Evolutionary conservation across 2,888 invertebrate species (phyloP).

Genomic region (Sinhomidia bicolor): DNA sequence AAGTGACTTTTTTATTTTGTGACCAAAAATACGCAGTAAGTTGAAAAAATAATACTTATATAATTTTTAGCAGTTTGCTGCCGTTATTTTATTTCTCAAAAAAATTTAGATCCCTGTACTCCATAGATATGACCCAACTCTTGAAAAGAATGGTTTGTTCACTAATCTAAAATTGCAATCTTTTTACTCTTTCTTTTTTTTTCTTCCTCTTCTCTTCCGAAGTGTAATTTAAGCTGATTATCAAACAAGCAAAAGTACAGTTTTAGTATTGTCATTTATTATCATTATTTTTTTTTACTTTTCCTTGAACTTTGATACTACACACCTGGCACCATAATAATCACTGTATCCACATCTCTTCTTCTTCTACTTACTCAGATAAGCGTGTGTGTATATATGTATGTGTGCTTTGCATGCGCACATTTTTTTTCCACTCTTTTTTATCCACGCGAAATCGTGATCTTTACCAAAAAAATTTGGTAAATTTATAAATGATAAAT

Average conservation of each 20-base stretch:
- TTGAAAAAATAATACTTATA: too few relatives aligned
- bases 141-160: neutral
- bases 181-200: neutral
- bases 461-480: constrained; percentile 24
- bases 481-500: too few relatives aligned
- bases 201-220: neutral
- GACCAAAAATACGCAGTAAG: too few relatives aligned
- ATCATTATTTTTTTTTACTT: neutral
- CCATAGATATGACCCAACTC: neutral
- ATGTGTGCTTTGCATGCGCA: too few relatives aligned
- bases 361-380: too few relatives aligned
- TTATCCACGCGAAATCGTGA: constrained; percentile 32
- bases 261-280: too few relatives aligned
- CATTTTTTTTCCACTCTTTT: neutral
- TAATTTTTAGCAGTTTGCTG: too few relatives aligned
- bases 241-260: too few relatives aligned
- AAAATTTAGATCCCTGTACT: too few relatives aligned
- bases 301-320: constrained; percentile 10
- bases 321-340: neutral
- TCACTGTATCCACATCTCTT: neutral
- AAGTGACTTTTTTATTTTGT: too few relatives aligned
- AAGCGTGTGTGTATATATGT: neutral
- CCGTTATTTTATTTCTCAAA: too few relatives aligned
- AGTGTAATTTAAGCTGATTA: constrained; percentile 26
- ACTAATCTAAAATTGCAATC: neutral